Percentiles rank a stretch among this genome's conserved stretches.
These are phyloP conservation scores for Turnix velox DNA, from an alignment of 2,113 vertebrate genomes.

Conservation along the genomic window DNA sequence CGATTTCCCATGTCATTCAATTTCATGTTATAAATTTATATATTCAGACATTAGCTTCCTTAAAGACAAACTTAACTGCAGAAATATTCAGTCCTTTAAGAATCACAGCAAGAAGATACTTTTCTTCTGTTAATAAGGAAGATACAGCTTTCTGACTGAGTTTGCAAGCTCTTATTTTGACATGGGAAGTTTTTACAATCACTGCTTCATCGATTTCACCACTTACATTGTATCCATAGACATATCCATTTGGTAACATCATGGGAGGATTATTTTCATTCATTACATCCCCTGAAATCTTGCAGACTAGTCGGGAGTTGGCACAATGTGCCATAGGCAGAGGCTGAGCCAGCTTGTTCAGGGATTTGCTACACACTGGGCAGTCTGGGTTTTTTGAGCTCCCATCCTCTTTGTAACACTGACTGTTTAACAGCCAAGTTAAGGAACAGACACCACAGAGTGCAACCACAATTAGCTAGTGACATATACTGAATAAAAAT, in stretches of 20 bases:
- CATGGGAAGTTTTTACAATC: not conserved
- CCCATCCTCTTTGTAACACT: constrained; percentile 98
- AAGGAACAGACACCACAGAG: constrained; percentile 45
- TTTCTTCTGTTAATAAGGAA: not conserved
- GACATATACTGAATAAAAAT: not conserved
- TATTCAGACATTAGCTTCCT: not conserved
- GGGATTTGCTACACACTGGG: constrained; percentile 97
- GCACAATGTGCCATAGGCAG: constrained; percentile 98
- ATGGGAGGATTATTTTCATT: constrained; percentile 99
- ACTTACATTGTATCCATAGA: constrained; percentile 98
- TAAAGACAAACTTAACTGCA: not conserved
- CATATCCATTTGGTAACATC: constrained; percentile 99
- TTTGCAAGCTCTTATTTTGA: not conserved
- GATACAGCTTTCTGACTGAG: not conserved
- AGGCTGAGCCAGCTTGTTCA: constrained; percentile 97
- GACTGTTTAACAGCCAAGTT: constrained; percentile 75
- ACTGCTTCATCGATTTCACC: not conserved
- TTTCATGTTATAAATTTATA: not conserved
- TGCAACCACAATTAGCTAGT: not conserved
- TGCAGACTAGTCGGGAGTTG: constrained; percentile 98
- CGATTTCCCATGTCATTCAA: not conserved
- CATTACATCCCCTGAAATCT: constrained; percentile 99
- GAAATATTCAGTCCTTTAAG: not conserved
- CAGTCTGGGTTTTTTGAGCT: constrained; percentile 98
- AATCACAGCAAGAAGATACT: not conserved